These are phyloP conservation scores for Albula glossodonta DNA, from an alignment of 2,113 vertebrate species.

Conservation along the genomic window DNA sequence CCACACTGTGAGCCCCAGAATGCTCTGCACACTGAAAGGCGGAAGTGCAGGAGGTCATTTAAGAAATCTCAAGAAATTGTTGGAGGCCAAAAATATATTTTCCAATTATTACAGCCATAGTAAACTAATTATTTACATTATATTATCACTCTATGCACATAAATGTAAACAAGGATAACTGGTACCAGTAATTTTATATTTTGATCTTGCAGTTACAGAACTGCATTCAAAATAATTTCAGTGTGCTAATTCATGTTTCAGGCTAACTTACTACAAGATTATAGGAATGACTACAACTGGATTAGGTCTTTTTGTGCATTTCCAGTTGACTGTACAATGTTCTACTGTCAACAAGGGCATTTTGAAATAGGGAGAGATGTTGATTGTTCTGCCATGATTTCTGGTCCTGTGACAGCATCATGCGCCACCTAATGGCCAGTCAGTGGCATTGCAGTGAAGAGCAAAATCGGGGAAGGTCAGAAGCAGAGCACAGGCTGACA, in stretches of 20 bases:
- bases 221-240: no score
- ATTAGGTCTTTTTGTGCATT: background rate
- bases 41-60: background rate
- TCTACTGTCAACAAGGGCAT: background rate
- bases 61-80: background rate
- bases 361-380: background rate
- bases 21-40: background rate
- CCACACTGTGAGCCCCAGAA: background rate
- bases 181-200: no score
- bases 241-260: no score
- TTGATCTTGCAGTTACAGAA: no score
- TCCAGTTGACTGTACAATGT: background rate
- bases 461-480: conserved; percentile 14
- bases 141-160: no score
- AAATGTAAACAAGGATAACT: no score
- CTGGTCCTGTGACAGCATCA: background rate
- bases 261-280: background rate
- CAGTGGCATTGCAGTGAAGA: background rate
- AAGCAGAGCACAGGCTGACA: conserved; percentile 3
- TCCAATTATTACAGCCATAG: no score
- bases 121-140: no score
- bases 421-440: conserved; percentile 2
- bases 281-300: background rate
- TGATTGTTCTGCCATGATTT: background rate
- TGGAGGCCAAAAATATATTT: no score